Base-by-base conservation (phyloP, 2,113 vertebrate species). In the Struthio camelus region DNA sequence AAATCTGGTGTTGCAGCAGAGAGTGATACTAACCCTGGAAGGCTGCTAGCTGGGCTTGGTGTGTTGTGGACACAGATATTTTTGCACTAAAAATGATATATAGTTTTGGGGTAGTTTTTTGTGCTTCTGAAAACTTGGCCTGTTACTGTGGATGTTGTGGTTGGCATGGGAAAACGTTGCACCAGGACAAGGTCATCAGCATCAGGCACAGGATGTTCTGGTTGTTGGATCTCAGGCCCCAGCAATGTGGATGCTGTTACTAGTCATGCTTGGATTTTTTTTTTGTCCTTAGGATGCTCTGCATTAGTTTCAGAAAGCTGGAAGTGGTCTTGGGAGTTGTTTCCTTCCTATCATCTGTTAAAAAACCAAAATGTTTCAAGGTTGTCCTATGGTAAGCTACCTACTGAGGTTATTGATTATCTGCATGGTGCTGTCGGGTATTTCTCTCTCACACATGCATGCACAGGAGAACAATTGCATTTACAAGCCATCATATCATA, bases 401-500 rank as follows among this genome's bases (percentile, higher is more conserved):
- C 53, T 90, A 42, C 48, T 80, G 66, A 79, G 16, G 22, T 56
- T 24, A 0, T 18, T 0, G 6, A 1, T 1, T 12, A 8, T 11
- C 44, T 32, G 53, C 32, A 5, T 15, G 69, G 77, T 32, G 1
- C 50, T 23, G 36, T 15, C 2, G 2, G 25, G 5, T 3, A 0
- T 11, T 28, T 38, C 10, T 19, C 40, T 70, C 2, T n/a, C n/a
- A n/a, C n/a, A 0, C 0, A 18, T 3, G 25, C 36, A 22, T 13
- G 0, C 1, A 0, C 2, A 0, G 0, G 9, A 36, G 18, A 44
- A 22, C 18, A 40, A 23, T 24, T 9, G 19, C 17, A 6, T 17
- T 36, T 2, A 23, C 27, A 27, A 54, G 14, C 30, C 6, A 8
- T 11, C 1, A 0, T 14, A 1, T 46, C 3, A 19, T 16, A n/a